Conservation (phyloP, 2,888 invertebrate genomes). For the Leucophora obtusa region DNA sequence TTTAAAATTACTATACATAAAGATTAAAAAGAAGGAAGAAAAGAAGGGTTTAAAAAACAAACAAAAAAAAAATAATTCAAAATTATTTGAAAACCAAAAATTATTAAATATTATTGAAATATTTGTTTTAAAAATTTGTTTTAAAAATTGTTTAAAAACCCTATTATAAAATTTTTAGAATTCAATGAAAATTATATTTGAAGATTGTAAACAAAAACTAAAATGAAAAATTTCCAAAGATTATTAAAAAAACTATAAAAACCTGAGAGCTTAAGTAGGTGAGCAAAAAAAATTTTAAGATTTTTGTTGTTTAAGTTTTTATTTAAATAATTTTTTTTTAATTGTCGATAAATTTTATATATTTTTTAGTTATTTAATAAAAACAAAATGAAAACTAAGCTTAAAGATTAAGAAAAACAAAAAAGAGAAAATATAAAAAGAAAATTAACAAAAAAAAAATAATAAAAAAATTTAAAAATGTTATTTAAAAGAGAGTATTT, state of each 20-base stretch:
- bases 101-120: conserved; percentile 2
- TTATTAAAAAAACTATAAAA: conserved; percentile 34
- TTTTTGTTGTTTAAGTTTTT: conserved; percentile 39
- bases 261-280: conserved; percentile 34
- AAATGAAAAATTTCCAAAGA: conserved; percentile 51
- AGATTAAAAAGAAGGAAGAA: conserved; percentile 7
- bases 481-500: neutral
- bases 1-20: conserved; percentile 32
- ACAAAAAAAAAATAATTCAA: neutral
- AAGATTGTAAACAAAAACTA: conserved; percentile 7
- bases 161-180: neutral
- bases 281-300: conserved; percentile 29
- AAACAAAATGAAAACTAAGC: conserved; percentile 22
- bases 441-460: conserved; percentile 16
- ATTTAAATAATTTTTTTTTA: conserved; percentile 46
- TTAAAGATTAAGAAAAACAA: neutral
- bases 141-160: conserved; percentile 1
- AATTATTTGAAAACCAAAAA: conserved; percentile 20
- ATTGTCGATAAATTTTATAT: conserved; percentile 56
- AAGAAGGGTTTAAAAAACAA: conserved; percentile 12
- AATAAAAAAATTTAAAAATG: neutral
- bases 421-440: neutral
- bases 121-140: neutral
- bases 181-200: neutral
- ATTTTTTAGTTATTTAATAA: conserved; percentile 59